phyloP scores from a whole-genome alignment of 1,140 invertebrate species.

The Mercenaria mercenaria region DNA sequence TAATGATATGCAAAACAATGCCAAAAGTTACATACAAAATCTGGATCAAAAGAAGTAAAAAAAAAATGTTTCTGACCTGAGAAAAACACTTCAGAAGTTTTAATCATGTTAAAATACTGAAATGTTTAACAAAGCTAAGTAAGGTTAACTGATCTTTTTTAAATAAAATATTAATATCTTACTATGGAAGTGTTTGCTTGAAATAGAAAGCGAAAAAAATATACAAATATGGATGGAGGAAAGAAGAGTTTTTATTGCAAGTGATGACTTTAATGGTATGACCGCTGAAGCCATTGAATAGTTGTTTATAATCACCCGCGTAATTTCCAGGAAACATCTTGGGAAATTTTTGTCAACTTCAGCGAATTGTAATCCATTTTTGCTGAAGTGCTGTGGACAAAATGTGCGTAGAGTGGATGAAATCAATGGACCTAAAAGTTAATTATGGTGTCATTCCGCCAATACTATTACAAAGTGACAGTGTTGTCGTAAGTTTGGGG shows the following conservation, averaged over 20 bases:
- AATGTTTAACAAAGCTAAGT: no score
- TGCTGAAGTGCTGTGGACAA: neutral
- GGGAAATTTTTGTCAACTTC: neutral
- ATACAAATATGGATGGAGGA: no score
- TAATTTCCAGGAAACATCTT: neutral
- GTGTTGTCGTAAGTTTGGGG: neutral
- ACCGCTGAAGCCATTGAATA: no score
- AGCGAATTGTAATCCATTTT: neutral
- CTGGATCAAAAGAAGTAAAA: neutral
- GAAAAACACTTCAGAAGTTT: neutral
- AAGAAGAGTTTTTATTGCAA: no score
- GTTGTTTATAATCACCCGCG: neutral
- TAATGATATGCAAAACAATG: neutral
- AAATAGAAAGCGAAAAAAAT: no score
- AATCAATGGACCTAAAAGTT: conserved; percentile 16
- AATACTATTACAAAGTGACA: neutral
- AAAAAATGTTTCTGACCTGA: neutral
- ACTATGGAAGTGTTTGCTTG: no score
- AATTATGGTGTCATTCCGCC: neutral
- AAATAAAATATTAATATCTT: no score
- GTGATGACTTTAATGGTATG: no score
- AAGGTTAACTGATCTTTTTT: no score
- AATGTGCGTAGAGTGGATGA: neutral
- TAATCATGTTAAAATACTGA: no score
- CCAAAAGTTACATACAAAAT: neutral